Percentiles rank a stretch among this genome's conserved stretches.
These are phyloP conservation scores for Erebia palarica DNA, from an alignment of 2,888 invertebrate genomes.

Conservation along the genomic window DNA sequence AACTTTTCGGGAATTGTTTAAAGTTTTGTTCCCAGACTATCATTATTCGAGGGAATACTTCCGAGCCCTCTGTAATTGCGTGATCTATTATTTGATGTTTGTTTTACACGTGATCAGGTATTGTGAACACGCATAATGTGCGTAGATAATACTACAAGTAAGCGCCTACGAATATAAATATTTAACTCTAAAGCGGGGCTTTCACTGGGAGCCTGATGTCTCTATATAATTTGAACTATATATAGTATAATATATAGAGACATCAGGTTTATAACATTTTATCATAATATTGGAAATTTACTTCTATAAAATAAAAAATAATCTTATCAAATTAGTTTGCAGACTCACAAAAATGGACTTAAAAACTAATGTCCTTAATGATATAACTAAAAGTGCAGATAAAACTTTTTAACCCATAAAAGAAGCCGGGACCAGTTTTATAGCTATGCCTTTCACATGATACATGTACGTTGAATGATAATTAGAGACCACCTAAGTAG, in stretches of 20 bases:
- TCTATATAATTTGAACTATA: too few species aligned
- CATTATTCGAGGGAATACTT: conserved; percentile 38
- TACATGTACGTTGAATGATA: conserved; percentile 61
- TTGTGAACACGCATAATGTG: conserved; percentile 9
- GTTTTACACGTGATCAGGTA: background rate
- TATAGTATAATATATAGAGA: too few species aligned
- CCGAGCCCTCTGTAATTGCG: conserved; percentile 8
- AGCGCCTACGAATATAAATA: background rate
- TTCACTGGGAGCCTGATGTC: too few species aligned
- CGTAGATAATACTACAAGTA: background rate
- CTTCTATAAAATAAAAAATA: conserved; percentile 1
- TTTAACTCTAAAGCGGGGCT: too few species aligned
- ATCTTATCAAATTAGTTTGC: conserved; percentile 12
- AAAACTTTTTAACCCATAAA: conserved; percentile 54
- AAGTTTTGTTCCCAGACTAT: conserved; percentile 68
- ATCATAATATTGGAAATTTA: background rate
- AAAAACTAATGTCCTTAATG: conserved; percentile 17
- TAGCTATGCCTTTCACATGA: conserved; percentile 49
- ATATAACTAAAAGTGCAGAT: conserved; percentile 23
- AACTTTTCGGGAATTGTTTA: conserved; percentile 70
- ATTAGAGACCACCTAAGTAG: conserved; percentile 76
- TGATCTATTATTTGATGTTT: conserved; percentile 6
- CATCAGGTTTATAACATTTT: background rate
- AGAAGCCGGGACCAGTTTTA: conserved; percentile 52
- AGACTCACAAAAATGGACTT: conserved; percentile 3